These are phyloP conservation scores for Coecobrya sp. DNA, from an alignment of 2,888 invertebrate genomes.

Conservation along the genomic window DNA sequence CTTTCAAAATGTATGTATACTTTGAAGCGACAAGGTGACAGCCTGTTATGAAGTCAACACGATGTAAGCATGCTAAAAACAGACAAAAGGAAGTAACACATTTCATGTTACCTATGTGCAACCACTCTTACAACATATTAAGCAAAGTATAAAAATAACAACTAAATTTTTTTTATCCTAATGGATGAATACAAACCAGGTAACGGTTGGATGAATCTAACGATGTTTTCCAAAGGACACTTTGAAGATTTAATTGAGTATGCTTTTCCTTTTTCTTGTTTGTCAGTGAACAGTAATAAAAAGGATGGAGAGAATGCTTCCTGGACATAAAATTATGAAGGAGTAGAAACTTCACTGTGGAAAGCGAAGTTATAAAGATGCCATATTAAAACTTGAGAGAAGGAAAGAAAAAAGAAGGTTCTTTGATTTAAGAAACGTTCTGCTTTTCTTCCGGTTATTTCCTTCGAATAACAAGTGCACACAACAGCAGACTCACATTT, in stretches of 20 bases:
- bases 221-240: constrained; percentile 56
- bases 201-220: constrained; percentile 37
- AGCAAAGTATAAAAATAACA: neutral
- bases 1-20: neutral
- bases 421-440: constrained; percentile 34
- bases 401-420: neutral
- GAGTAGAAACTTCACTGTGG: neutral
- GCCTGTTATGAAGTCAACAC: constrained; percentile 45
- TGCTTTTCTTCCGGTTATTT: constrained; percentile 27
- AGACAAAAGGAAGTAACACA: neutral
- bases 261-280: neutral
- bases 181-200: constrained; percentile 9
- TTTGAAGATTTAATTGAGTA: constrained; percentile 73
- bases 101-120: neutral
- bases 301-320: constrained; percentile 28
- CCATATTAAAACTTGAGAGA: constrained; percentile 2
- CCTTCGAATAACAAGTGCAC: neutral
- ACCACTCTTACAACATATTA: neutral
- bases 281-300: constrained; percentile 34
- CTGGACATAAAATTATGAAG: constrained; percentile 9
- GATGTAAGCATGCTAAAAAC: constrained; percentile 2
- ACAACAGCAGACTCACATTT: constrained; percentile 20
- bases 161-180: neutral
- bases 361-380: neutral
- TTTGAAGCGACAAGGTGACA: constrained; percentile 45